These are phyloP conservation scores for Tenebrosternarchus preto DNA, from an alignment of 2,113 vertebrate species.

Conservation along the genomic window DNA sequence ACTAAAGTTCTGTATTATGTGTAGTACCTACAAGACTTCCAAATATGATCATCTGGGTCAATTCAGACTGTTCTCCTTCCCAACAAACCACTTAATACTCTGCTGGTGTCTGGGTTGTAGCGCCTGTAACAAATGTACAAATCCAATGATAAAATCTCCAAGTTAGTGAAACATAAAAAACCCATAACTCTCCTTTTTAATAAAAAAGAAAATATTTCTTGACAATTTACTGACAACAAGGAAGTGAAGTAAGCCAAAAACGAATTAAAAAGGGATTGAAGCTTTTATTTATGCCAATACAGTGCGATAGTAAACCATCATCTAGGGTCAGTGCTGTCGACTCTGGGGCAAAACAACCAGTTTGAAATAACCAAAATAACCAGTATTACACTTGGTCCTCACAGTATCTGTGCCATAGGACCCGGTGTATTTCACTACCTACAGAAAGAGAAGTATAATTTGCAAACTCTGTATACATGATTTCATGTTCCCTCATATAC, in stretches of 20 bases:
- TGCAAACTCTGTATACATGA: constrained; percentile 47
- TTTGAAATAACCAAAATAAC: too few relatives aligned
- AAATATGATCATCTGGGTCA: background rate
- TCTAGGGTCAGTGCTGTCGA: constrained; percentile 66
- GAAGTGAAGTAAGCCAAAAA: constrained; percentile 61
- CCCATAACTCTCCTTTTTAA: background rate
- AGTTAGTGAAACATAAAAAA: background rate
- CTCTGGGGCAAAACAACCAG: constrained; percentile 42
- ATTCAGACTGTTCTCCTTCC: background rate
- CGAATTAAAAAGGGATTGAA: constrained; percentile 75
- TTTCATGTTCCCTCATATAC: constrained; percentile 60
- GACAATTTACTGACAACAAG: too few relatives aligned
- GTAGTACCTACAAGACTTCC: background rate
- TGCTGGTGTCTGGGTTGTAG: constrained; percentile 21
- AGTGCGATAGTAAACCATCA: constrained; percentile 67
- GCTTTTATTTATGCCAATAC: constrained; percentile 78
- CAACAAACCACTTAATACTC: background rate
- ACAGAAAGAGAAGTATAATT: constrained; percentile 5
- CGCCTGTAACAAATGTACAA: background rate
- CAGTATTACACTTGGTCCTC: background rate
- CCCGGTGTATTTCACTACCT: constrained; percentile 30
- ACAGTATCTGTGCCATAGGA: constrained; percentile 16
- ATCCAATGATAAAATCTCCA: background rate
- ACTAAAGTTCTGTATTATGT: too few relatives aligned
- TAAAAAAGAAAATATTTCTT: background rate